phyloP scores from a whole-genome alignment of 2,113 vertebrate genomes.

The Speoplatyrhinus poulsoni region DNA sequence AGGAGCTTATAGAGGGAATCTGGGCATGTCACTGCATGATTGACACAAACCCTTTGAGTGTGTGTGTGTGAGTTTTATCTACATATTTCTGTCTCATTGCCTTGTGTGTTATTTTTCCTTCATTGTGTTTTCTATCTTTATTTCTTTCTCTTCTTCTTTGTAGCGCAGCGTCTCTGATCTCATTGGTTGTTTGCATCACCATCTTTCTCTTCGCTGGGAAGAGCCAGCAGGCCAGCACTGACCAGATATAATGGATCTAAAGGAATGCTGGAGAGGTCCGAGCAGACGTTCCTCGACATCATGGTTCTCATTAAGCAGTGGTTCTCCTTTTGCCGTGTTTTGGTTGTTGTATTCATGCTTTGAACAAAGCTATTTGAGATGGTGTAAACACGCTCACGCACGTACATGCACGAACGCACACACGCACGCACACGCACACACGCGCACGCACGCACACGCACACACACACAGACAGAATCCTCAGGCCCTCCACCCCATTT shows the following conservation, averaged over 20 bases:
- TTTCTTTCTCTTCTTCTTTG: slow-evolving; percentile 15
- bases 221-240: not conserved
- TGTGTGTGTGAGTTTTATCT: not conserved
- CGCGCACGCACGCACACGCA: slow-evolving; percentile 1
- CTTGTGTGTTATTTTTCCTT: not conserved
- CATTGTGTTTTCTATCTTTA: not conserved
- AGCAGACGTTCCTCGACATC: not conserved
- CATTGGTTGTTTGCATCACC: not conserved
- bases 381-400: not conserved
- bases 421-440: not conserved
- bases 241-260: slow-evolving; percentile 32
- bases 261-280: slow-evolving; percentile 27
- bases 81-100: not conserved
- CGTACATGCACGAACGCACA: not conserved
- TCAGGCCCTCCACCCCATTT: slow-evolving; percentile 18
- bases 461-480: not conserved
- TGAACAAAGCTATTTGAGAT: no score
- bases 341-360: not conserved
- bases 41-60: slow-evolving; percentile 19
- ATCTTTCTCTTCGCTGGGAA: not conserved
- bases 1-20: slow-evolving; percentile 73
- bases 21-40: slow-evolving; percentile 50
- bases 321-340: not conserved
- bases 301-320: not conserved
- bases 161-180: not conserved